Evolutionary conservation across 2,113 vertebrate genomes (phyloP), one percentile per base, ranked within the genome.

Genomic region (Grus americana): DNA sequence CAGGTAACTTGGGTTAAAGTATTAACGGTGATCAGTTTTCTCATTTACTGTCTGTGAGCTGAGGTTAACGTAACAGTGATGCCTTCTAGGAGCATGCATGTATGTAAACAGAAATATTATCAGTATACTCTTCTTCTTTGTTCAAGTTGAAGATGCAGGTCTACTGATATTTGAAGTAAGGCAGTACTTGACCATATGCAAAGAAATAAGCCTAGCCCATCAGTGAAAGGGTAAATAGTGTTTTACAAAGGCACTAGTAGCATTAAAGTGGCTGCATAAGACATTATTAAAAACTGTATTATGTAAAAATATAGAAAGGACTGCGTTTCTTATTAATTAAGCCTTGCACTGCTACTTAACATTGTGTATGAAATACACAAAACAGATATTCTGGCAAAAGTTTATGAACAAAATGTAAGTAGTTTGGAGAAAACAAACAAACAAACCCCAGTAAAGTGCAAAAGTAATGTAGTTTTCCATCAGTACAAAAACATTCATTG

Each of bases 381-480:
- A 88, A 38, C 5, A 17, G 23, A 11, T n/a, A 59, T n/a, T 75
- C 10, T 59, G 32, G 29, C 15, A 55, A 13, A 66, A 62, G 36
- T 73, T 87, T 70, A 12, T 30, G 65, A 44, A 29, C 1, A 4
- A 44, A 62, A 62, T 29, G 3, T 34, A 44, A 29, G 22, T 38
- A 47, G 32, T 47, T 72, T 82, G 47, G 29, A 81, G 40, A 66
- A 92, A 63, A 34, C 4, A 34, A 76, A 55, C 8, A 10, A 8
- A 36, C 15, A 34, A 9, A 0, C 9, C 29, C 11, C 62, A 22
- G 0, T 5, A 2, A 49, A 70, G 26, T n/a, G 27, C 26, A 52
- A 24, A 85, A 34, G 5, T 38, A 22, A 59, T 23, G 8, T 42
- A 9, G 7, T 67, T 68, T 89, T 71, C 42, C 34, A 58, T 38